A percentile compares a stretch with the other conserved stretches of the same genome.
phyloP scores from a whole-genome alignment of 2,888 invertebrate species.

The Drosophila koepferae region DNA sequence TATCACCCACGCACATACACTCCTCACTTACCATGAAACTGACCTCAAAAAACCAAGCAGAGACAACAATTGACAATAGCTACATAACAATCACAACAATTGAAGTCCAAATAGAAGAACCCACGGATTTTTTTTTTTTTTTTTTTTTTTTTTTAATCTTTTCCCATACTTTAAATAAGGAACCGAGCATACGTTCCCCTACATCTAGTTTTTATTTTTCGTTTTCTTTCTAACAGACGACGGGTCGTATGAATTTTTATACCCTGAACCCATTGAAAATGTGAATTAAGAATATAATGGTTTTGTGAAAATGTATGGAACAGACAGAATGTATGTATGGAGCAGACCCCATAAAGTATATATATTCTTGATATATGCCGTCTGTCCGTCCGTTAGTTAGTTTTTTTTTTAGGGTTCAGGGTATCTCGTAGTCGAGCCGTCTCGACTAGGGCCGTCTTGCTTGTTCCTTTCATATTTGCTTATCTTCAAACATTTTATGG shows the following conservation, averaged over 20 bases:
- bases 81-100: slow-evolving; percentile 37
- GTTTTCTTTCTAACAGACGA: slow-evolving; percentile 1
- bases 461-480: slow-evolving; percentile 51
- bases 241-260: slow-evolving; percentile 27
- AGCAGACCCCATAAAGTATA: too few relatives aligned
- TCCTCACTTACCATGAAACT: slow-evolving; percentile 30
- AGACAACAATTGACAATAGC: slow-evolving; percentile 40
- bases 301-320: too few relatives aligned
- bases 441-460: too few relatives aligned
- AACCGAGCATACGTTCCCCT: slow-evolving; percentile 13
- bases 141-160: slow-evolving; percentile 56
- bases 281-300: too few relatives aligned
- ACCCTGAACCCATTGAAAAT: too few relatives aligned
- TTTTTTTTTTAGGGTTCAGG: too few relatives aligned
- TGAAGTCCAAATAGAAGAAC: slow-evolving; percentile 34
- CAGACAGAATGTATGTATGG: too few relatives aligned
- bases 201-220: slow-evolving; percentile 23
- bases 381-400: too few relatives aligned
- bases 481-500: slow-evolving; percentile 61
- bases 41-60: slow-evolving; percentile 40
- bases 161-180: slow-evolving; percentile 55
- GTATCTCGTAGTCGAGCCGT: too few relatives aligned
- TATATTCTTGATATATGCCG: too few relatives aligned
- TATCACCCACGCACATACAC: slow-evolving; percentile 25
- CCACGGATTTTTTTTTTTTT: slow-evolving; percentile 53